phyloP scores from a whole-genome alignment of 2,797 vertebrate genomes.

The Threskiornis aethiopicus region DNA sequence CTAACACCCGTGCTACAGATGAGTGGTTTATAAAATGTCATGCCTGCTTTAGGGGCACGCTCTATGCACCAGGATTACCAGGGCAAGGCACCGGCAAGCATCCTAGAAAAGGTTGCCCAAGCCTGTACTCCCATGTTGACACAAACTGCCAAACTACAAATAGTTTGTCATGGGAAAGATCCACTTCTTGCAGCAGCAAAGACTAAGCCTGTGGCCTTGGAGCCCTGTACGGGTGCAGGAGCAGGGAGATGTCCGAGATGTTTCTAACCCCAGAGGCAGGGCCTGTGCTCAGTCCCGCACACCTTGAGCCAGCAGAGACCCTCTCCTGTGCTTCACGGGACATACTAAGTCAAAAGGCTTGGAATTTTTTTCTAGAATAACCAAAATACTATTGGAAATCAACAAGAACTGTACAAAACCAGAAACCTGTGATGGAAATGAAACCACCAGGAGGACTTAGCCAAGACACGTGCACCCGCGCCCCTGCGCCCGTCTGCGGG shows the following conservation, averaged over 20 bases:
- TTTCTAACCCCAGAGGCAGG: neutral
- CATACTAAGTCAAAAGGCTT: neutral
- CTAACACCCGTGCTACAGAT: neutral
- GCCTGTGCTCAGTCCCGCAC: neutral
- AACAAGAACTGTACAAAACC: neutral
- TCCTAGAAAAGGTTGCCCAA: neutral
- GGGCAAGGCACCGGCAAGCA: neutral
- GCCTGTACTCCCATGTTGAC: neutral
- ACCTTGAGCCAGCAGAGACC: neutral
- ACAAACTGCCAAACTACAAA: neutral
- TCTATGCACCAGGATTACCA: neutral
- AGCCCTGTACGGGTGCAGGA: neutral
- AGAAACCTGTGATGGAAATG: neutral
- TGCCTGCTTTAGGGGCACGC: neutral
- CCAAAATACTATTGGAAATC: neutral
- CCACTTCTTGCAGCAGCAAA: neutral
- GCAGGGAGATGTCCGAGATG: neutral
- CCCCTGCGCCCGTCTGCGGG: accelerated
- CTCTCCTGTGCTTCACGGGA: neutral
- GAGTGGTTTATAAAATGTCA: neutral
- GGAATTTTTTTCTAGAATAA: neutral
- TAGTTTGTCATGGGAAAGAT: neutral
- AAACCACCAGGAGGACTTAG: neutral
- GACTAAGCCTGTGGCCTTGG: neutral
- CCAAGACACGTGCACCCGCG: neutral